Evolutionary conservation across 1,140 invertebrate genomes (phyloP).

Genomic region (Caerostris extrusa): DNA sequence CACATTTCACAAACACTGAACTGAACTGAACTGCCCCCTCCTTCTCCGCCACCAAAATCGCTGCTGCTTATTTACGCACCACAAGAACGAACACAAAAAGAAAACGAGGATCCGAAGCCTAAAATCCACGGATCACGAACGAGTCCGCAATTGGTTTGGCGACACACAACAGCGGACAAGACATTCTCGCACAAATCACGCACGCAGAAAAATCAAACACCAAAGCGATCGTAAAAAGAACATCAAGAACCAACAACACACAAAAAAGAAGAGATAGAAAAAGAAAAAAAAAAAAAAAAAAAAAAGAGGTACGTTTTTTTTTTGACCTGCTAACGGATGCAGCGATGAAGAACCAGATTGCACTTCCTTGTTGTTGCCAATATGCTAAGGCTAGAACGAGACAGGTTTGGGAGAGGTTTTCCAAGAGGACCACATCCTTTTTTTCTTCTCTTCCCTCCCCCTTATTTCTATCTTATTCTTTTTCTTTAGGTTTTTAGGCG

Average conservation of each 20-base stretch:
- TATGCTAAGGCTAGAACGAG: conserved; percentile 8
- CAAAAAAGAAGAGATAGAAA: too few relatives aligned
- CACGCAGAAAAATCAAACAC: conserved; percentile 70
- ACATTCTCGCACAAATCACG: conserved; percentile 77
- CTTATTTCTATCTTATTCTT: neutral
- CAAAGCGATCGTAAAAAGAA: conserved; percentile 70
- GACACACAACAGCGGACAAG: conserved; percentile 64
- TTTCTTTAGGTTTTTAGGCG: neutral
- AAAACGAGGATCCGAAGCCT: neutral
- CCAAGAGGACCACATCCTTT: neutral
- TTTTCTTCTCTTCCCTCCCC: neutral
- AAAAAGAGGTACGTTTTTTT: conserved; percentile 55
- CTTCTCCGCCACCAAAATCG: neutral
- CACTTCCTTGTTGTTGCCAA: conserved; percentile 65
- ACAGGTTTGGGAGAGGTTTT: conserved; percentile 41
- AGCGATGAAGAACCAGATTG: conserved; percentile 73
- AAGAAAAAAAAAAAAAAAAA: conserved; percentile 62
- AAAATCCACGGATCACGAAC: conserved; percentile 11
- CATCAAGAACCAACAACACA: conserved; percentile 13
- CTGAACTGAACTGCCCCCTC: too few relatives aligned
- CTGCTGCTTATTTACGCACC: conserved; percentile 15
- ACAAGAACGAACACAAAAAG: neutral
- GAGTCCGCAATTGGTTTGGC: neutral
- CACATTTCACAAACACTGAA: conserved; percentile 4
- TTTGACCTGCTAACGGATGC: conserved; percentile 75